Base-by-base conservation (phyloP, 2,113 vertebrate genomes). In the Grus americana region DNA sequence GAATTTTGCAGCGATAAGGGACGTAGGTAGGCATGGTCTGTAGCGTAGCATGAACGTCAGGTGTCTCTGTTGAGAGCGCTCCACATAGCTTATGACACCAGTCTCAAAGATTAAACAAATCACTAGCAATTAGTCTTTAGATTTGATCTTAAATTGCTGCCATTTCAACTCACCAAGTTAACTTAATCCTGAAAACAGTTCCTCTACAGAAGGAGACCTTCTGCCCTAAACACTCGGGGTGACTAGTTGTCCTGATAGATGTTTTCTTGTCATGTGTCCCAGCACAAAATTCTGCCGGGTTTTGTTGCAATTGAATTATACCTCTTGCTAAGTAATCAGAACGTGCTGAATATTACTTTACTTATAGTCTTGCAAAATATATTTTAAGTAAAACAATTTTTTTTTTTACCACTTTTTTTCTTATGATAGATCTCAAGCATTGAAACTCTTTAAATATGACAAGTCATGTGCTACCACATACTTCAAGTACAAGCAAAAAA, bases 71-170 rank as follows among this genome's bases (percentile, higher is more conserved):
- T 68, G 38, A 72, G 47, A 86, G 67, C 86, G 30, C 19, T 79
- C 22, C 55, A 38, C 0, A 0, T 9, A 32, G 15, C 42, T 62
- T 62, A 16, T 3, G 2, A n/a, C 17, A 44, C 10, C 17, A 17
- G 26, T 32, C 54, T 34, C 42, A 34, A 47, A 40, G 14, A 59
- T 36, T 34, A 58, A 79, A 54, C 10, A 59, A 55, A 17, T 27
- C 75, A 68, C 29, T 22, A 32, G 18, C 58, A 88, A 54, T 18
- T 27, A 18, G 40, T 44, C 57, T 34, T 44, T 2, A 0, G 18
- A 59, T 58, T 34, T n/a, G 27, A 40, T 36, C 24, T 50, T 59
- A 32, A 34, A 44, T 8, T 59, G 23, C 61, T 75, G 40, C 27
- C 49, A 46, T 40, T 47, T 67, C 13, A 47, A 36, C n/a, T n/a